Evolutionary conservation across 2,888 invertebrate genomes (phyloP), one percentile per base, ranked within the genome.

Genomic region (Xanthostigma xanthostigma): DNA sequence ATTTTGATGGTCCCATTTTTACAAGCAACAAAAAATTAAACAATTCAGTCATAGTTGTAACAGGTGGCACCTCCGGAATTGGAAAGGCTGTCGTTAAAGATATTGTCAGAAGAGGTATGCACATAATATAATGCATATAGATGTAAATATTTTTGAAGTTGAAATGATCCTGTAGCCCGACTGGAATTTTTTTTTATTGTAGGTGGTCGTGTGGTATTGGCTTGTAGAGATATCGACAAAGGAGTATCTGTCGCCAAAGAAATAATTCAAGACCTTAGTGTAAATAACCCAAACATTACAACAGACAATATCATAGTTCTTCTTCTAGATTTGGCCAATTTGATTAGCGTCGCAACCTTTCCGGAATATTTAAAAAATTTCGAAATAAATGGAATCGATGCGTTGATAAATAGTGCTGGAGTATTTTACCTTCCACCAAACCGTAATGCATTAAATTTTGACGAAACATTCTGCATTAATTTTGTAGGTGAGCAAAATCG

Each of bases 61-160:
- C 77, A 11, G 76, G 77, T 35, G 73, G 70, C n/a, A 76, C 69
- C 61, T 68, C 71, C 49, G 78, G 77, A 5, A 72, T 78, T 54
- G 78, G 78, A n/a, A 70, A 69, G 59, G 72, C 72, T 46, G 63
- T 74, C 40, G 71, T 74, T 2, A 55, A 67, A 39, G 71, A 73
- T 54, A 61, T 78, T 48, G 74, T 73, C 6, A 60, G 64, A 53
- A 62, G 68, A 63, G 70, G 69, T 68, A 59, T 37, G 17, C 12
- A 39, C 37, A 44, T 17, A 41, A 36, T 33, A 39, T 36, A 4
- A 34, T 33, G 11, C 46, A 13, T 5, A n/a, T n/a, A n/a, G n/a
- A n/a, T n/a, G n/a, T n/a, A n/a, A n/a, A n/a, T n/a, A n/a, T n/a
- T n/a, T n/a, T n/a, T n/a, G n/a, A n/a, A n/a, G n/a, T n/a, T n/a